phyloP scores from a whole-genome alignment of 2,888 invertebrate genomes.

The Podabrus alpinus region DNA sequence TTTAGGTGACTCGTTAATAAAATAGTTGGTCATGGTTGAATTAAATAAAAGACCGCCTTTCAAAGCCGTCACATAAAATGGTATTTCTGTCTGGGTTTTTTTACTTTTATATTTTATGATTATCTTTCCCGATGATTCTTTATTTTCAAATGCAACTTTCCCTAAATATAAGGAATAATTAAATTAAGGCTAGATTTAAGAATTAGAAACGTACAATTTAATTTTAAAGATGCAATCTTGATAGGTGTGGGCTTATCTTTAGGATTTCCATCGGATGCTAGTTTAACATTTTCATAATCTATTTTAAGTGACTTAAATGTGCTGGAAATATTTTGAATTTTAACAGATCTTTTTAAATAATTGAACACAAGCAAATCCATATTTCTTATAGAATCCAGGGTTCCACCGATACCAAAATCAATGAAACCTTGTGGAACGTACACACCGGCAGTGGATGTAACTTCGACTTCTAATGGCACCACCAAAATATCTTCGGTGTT shows the following conservation, averaged over 20 bases:
- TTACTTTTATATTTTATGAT: slow-evolving; percentile 59
- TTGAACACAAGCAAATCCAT: slow-evolving; percentile 67
- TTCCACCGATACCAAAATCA: slow-evolving; percentile 82
- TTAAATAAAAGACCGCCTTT: slow-evolving; percentile 64
- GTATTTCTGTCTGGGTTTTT: slow-evolving; percentile 61
- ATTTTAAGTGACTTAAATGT: slow-evolving; percentile 69
- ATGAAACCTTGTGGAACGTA: slow-evolving; percentile 77
- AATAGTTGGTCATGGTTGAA: slow-evolving; percentile 59
- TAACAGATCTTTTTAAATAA: slow-evolving; percentile 68
- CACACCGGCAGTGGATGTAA: slow-evolving; percentile 69
- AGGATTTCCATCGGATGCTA: slow-evolving; percentile 66
- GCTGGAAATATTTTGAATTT: slow-evolving; percentile 66
- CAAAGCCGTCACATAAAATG: slow-evolving; percentile 66
- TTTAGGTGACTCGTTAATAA: slow-evolving; percentile 47
- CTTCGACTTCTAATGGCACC: slow-evolving; percentile 84
- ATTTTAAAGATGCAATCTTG: slow-evolving; percentile 69
- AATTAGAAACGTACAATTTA: slow-evolving; percentile 66
- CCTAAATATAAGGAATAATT: slow-evolving; percentile 53
- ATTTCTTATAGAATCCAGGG: slow-evolving; percentile 66
- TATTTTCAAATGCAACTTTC: slow-evolving; percentile 60
- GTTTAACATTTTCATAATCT: slow-evolving; percentile 67
- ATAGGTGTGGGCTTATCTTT: slow-evolving; percentile 47
- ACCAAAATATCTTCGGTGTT: slow-evolving; percentile 71
- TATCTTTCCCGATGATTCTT: slow-evolving; percentile 63
- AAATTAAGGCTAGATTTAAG: neutral